These are phyloP conservation scores for Cichlasoma orientale DNA, from an alignment of 2,797 vertebrate species.

Conservation along the genomic window DNA sequence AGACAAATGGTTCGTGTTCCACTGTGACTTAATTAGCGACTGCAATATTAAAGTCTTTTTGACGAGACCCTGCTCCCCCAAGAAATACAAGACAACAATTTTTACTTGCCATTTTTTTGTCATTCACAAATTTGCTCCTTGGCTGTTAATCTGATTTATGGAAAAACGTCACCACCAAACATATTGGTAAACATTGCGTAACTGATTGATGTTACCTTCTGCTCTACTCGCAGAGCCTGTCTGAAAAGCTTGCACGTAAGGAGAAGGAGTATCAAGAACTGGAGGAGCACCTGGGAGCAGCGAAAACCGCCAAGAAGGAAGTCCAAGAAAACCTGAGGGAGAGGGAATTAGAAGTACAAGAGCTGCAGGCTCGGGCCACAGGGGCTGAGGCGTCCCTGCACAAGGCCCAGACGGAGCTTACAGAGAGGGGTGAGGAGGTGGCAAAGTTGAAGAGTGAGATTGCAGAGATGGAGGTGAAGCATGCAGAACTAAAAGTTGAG, in stretches of 20 bases:
- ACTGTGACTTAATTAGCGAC: background rate
- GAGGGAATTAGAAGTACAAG: constrained; percentile 89
- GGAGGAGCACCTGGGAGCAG: constrained; percentile 83
- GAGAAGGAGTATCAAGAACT: constrained; percentile 87
- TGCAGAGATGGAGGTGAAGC: constrained; percentile 86
- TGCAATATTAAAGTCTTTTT: background rate
- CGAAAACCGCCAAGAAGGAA: constrained; percentile 84
- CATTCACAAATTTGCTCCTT: background rate
- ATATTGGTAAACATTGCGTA: background rate
- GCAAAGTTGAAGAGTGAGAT: constrained; percentile 88
- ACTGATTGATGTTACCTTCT: background rate
- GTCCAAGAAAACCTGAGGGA: constrained; percentile 87
- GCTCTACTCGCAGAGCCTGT: constrained; percentile 78
- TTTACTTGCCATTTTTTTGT: background rate
- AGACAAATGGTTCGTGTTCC: background rate
- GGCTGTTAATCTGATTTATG: background rate
- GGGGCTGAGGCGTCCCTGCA: constrained; percentile 85
- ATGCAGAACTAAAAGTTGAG: constrained; percentile 91
- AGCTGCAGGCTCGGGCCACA: constrained; percentile 86
- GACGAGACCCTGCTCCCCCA: background rate
- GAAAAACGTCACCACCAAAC: background rate
- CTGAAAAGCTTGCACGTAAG: constrained; percentile 86
- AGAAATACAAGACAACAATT: background rate
- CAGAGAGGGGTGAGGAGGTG: constrained; percentile 83
- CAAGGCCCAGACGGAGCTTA: constrained; percentile 83